Conservation (phyloP, 2,113 vertebrate species). For the Rhagologus leucostigma region DNA sequence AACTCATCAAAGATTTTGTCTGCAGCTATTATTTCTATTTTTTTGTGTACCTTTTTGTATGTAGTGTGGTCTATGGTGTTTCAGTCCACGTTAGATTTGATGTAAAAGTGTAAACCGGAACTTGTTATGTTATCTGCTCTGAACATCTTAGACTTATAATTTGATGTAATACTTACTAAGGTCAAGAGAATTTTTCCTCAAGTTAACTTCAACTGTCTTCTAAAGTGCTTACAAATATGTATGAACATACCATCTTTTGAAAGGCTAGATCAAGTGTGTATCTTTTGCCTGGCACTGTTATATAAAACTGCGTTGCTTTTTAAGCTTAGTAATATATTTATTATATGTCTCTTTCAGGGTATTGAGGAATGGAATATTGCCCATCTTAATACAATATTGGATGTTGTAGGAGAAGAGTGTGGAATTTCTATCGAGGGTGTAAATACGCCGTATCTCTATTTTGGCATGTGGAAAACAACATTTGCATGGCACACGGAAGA, state of each 20-base stretch:
- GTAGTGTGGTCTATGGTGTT: neutral
- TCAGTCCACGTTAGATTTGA: neutral
- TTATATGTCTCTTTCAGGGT: constrained; percentile 71
- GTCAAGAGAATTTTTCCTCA: neutral
- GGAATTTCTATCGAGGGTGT: constrained; percentile 96
- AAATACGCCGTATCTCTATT: constrained; percentile 96
- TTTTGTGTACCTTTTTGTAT: neutral
- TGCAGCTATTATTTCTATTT: neutral
- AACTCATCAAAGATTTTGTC: neutral
- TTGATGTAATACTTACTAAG: neutral
- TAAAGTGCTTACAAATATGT: neutral
- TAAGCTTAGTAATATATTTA: neutral
- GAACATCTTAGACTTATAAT: neutral
- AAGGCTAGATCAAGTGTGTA: neutral
- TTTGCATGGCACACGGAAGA: constrained; percentile 98
- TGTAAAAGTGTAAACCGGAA: neutral
- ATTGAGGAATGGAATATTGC: constrained; percentile 94
- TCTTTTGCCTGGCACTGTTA: neutral
- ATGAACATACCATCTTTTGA: neutral
- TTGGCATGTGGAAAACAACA: constrained; percentile 99
- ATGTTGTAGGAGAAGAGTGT: constrained; percentile 91
- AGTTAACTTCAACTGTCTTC: neutral
- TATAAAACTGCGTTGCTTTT: neutral
- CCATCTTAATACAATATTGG: constrained; percentile 91
- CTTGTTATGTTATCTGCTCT: neutral